These are phyloP conservation scores for Drosophila kambysellisi DNA, from an alignment of 2,888 invertebrate genomes.

Conservation along the genomic window DNA sequence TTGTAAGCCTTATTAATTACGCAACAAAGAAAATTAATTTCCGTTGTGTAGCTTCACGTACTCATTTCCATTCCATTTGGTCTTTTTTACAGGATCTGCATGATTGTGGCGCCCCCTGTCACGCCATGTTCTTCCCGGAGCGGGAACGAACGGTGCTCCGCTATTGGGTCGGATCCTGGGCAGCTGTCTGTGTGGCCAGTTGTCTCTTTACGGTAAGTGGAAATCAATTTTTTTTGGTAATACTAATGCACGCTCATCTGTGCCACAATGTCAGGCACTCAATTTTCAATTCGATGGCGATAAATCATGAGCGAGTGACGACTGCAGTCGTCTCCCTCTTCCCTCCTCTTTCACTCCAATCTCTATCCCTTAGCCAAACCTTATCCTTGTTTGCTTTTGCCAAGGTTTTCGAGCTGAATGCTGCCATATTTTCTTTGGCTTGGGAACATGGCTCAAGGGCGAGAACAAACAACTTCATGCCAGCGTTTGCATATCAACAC, in stretches of 20 bases:
- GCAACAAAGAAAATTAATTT: constrained; percentile 64
- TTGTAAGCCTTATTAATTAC: constrained; percentile 71
- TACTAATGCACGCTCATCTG: constrained; percentile 42
- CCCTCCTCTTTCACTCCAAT: not conserved
- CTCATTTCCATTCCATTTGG: constrained; percentile 36
- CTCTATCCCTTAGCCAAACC: constrained; percentile 1
- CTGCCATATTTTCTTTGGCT: constrained; percentile 73
- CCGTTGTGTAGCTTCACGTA: constrained; percentile 25
- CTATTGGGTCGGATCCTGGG: constrained; percentile 97
- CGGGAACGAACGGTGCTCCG: constrained; percentile 93
- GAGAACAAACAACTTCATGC: constrained; percentile 54
- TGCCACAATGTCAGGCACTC: constrained; percentile 60
- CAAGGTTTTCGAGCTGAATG: constrained; percentile 52
- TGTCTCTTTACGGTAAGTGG: constrained; percentile 92
- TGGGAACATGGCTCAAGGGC: constrained; percentile 57
- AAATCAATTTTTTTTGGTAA: constrained; percentile 18
- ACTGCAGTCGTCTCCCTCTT: constrained; percentile 29
- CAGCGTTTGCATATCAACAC: constrained; percentile 48
- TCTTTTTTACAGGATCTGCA: constrained; percentile 84
- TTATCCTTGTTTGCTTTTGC: constrained; percentile 13
- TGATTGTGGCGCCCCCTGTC: constrained; percentile 96
- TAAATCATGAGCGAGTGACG: constrained; percentile 59
- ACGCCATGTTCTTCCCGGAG: constrained; percentile 95
- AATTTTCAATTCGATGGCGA: constrained; percentile 71
- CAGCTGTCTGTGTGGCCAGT: constrained; percentile 94